These are phyloP conservation scores for Callinectes sapidus DNA, from an alignment of 2,888 invertebrate species.

Conservation along the genomic window DNA sequence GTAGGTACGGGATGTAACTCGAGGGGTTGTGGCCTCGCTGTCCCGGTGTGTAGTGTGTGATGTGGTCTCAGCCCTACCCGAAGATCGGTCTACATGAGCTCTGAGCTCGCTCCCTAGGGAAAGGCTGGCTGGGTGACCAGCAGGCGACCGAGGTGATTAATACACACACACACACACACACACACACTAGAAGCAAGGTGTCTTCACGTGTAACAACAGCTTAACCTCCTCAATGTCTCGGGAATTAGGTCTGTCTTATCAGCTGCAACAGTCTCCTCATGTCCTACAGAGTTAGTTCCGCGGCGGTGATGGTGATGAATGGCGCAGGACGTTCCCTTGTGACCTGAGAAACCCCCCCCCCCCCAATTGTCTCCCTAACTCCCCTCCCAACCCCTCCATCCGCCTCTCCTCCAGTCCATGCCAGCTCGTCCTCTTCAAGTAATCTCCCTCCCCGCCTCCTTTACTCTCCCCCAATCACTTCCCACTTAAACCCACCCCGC, in stretches of 20 bases:
- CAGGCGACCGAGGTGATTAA: no score
- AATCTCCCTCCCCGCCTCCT: neutral
- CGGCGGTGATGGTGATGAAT: constrained; percentile 20
- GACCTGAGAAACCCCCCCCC: neutral
- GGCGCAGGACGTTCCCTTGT: neutral
- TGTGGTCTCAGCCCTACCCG: no score
- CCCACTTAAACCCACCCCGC: neutral
- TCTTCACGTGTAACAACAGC: neutral
- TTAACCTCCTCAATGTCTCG: constrained; percentile 20
- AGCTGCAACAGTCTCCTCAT: constrained; percentile 24
- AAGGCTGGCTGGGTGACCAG: no score
- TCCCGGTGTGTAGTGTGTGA: no score
- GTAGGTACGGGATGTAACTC: no score
- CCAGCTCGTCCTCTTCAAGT: neutral
- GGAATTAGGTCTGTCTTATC: constrained; percentile 20
- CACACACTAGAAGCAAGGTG: neutral
- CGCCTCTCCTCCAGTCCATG: neutral
- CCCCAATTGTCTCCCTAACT: neutral
- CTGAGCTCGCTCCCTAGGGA: no score
- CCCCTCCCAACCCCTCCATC: neutral
- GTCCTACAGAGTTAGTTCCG: constrained; percentile 8
- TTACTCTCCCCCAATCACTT: neutral
- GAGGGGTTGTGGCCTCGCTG: no score
- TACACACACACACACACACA: constrained; percentile 10
- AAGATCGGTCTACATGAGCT: no score